These are phyloP conservation scores for Alethe castanea DNA, from an alignment of 2,113 vertebrate species.

Conservation along the genomic window DNA sequence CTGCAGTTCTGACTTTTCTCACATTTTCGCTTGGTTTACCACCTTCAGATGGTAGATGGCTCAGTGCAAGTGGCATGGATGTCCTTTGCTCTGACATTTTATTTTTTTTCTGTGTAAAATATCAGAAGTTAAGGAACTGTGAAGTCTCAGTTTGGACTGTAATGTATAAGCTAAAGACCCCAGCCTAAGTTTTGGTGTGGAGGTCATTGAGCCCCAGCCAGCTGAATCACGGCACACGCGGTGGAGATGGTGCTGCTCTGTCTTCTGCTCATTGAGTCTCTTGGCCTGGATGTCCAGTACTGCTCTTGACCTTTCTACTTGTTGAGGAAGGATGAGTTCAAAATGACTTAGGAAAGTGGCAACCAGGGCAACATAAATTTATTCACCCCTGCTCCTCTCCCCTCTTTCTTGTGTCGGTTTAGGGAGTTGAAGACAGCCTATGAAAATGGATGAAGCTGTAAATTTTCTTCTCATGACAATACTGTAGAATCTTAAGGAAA, in stretches of 20 bases:
- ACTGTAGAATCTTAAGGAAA: not conserved
- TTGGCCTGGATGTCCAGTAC: not conserved
- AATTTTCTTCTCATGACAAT: not conserved
- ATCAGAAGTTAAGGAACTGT: not conserved
- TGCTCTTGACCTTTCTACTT: not conserved
- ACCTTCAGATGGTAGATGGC: not conserved
- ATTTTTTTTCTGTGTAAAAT: not conserved
- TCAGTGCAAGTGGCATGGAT: not conserved
- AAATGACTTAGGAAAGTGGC: accelerated
- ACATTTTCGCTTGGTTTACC: not conserved
- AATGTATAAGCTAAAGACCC: not conserved
- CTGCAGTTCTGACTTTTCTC: not conserved
- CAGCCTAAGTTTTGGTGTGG: not conserved
- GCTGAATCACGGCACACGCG: accelerated
- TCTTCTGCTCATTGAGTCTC: not conserved
- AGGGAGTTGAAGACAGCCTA: not conserved
- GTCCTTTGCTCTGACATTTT: not conserved
- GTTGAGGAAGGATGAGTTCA: not conserved
- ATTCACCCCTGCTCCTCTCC: not conserved
- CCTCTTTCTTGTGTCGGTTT: not conserved
- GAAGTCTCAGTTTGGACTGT: not conserved
- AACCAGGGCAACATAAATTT: not conserved
- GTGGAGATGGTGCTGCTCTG: not conserved
- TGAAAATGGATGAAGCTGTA: not conserved
- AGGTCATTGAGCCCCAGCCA: not conserved